Evolutionary conservation across 2,888 invertebrate genomes (phyloP).

Genomic region (Melitaea athalia): DNA sequence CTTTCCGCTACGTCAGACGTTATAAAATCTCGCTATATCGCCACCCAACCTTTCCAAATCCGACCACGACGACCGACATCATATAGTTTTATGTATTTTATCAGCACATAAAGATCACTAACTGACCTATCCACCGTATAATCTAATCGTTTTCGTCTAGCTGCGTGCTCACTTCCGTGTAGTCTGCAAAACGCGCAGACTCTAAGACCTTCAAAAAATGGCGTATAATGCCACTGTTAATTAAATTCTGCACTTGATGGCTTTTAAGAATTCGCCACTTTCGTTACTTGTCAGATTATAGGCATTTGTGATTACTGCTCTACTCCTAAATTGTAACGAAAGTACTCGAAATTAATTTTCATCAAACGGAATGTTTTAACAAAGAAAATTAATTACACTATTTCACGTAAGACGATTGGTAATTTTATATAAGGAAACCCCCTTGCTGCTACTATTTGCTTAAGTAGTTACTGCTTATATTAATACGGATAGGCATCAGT

Average conservation of each 20-base stretch:
- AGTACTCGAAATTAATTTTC: too few species aligned
- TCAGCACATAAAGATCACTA: constrained; percentile 33
- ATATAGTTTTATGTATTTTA: constrained; percentile 25
- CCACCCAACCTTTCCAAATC: background rate
- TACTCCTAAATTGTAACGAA: too few species aligned
- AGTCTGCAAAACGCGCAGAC: constrained; percentile 20
- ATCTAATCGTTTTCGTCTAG: constrained; percentile 31
- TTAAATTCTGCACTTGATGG: background rate
- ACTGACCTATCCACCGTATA: constrained; percentile 37
- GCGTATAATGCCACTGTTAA: background rate
- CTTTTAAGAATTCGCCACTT: background rate
- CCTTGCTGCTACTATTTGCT: too few species aligned
- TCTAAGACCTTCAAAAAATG: background rate
- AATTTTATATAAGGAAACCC: too few species aligned
- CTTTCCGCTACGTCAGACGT: background rate
- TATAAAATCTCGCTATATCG: background rate
- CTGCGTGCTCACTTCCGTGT: constrained; percentile 31
- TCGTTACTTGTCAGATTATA: too few species aligned
- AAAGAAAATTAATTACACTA: too few species aligned
- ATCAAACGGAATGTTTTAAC: too few species aligned
- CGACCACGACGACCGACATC: background rate
- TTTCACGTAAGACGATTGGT: too few species aligned
- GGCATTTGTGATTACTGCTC: too few species aligned
- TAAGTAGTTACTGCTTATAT: too few species aligned
- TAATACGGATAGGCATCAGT: too few species aligned